Percentiles rank a stretch among this genome's conserved stretches.
These are phyloP conservation scores for Aporophyla nigra DNA, from an alignment of 2,888 invertebrate species.

Conservation along the genomic window DNA sequence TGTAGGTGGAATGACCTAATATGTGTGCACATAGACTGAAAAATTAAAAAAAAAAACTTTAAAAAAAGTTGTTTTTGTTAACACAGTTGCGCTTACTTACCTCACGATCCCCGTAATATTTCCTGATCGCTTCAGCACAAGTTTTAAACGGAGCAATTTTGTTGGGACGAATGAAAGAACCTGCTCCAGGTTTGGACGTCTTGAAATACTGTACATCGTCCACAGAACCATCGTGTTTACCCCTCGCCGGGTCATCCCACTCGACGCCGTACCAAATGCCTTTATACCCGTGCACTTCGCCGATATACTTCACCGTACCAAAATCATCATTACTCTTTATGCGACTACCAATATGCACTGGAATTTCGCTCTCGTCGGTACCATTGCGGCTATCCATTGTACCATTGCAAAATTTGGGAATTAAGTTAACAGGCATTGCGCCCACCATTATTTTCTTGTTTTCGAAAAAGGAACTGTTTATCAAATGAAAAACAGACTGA, in stretches of 20 bases:
- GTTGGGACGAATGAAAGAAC: slow-evolving; percentile 96
- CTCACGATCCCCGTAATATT: slow-evolving; percentile 88
- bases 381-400: slow-evolving; percentile 89
- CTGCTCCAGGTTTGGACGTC: slow-evolving; percentile 94
- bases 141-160: slow-evolving; percentile 94
- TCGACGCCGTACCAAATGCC: slow-evolving; percentile 98
- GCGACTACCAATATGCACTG: slow-evolving; percentile 88
- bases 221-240: slow-evolving; percentile 97
- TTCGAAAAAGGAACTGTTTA: slow-evolving; percentile 88
- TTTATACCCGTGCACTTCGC: slow-evolving; percentile 93
- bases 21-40: slow-evolving; percentile 22
- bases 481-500: slow-evolving; percentile 87
- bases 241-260: slow-evolving; percentile 97
- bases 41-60: slow-evolving; percentile 15
- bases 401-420: slow-evolving; percentile 90
- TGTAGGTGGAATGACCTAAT: slow-evolving; percentile 72
- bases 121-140: slow-evolving; percentile 93
- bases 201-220: slow-evolving; percentile 96
- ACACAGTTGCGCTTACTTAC: slow-evolving; percentile 71
- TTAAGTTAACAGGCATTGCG: slow-evolving; percentile 90
- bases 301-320: slow-evolving; percentile 93
- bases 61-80: slow-evolving; percentile 23
- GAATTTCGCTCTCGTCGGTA: slow-evolving; percentile 84
- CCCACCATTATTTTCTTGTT: slow-evolving; percentile 89
- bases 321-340: slow-evolving; percentile 86